phyloP scores from a whole-genome alignment of 2,113 vertebrate genomes.

The Chascanopsetta lugubris region DNA sequence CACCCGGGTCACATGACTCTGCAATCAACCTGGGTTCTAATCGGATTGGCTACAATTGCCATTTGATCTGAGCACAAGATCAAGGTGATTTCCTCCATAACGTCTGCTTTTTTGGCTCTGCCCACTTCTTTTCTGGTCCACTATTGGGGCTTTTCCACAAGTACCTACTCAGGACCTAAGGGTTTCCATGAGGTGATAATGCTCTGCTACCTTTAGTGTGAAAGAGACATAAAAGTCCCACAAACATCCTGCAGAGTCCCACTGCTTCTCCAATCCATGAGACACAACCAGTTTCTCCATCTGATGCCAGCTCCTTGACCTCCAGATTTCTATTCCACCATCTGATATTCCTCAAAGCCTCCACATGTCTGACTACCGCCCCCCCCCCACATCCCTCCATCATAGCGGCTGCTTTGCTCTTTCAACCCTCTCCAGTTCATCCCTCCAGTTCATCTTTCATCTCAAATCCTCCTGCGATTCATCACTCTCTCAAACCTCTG shows the following conservation, averaged over 20 bases:
- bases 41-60: no score
- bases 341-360: background rate
- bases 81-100: no score
- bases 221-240: conserved; percentile 16
- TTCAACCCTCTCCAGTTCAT: conserved; percentile 1
- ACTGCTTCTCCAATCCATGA: background rate
- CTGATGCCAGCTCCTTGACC: background rate
- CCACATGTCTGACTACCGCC: background rate
- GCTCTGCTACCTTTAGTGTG: no score
- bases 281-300: background rate
- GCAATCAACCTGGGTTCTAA: no score
- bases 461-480: conserved; percentile 6
- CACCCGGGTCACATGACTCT: no score
- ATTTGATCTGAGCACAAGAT: no score
- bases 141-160: no score
- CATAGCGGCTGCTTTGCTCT: background rate
- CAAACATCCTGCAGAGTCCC: background rate
- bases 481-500: conserved; percentile 4
- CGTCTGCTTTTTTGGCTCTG: no score
- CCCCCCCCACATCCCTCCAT: background rate
- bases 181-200: no score
- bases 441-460: conserved; percentile 3
- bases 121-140: no score
- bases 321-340: background rate
- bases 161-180: no score